These are phyloP conservation scores for Rhyacichthys aspro DNA, from an alignment of 2,797 vertebrate species.

Conservation along the genomic window DNA sequence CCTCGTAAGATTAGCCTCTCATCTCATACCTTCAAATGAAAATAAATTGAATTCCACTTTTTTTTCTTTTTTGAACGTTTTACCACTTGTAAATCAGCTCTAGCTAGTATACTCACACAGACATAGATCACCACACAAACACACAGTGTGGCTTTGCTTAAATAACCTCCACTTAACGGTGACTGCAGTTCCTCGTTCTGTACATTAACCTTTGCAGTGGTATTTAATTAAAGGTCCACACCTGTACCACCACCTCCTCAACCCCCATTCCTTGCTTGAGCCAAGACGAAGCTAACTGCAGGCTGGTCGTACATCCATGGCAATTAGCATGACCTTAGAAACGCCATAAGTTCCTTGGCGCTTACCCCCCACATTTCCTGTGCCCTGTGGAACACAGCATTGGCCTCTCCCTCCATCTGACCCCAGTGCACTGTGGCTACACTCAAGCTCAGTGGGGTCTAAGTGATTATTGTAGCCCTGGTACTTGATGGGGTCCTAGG, in stretches of 20 bases:
- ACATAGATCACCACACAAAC: conserved; percentile 4
- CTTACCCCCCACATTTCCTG: conserved; percentile 51
- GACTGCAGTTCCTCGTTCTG: conserved; percentile 68
- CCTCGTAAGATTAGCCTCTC: conserved; percentile 14
- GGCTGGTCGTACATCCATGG: conserved; percentile 64
- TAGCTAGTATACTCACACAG: conserved; percentile 6
- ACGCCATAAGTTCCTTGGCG: conserved; percentile 54
- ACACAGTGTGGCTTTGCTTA: conserved; percentile 56
- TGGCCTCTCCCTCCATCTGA: conserved; percentile 64
- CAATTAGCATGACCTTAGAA: conserved; percentile 88
- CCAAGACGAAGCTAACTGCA: conserved; percentile 59
- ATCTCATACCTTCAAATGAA: conserved; percentile 22
- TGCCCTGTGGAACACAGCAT: conserved; percentile 55
- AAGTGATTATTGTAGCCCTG: conserved; percentile 56
- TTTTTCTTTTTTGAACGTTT: conserved; percentile 18
- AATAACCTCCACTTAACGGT: conserved; percentile 61
- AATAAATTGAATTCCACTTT: conserved; percentile 33
- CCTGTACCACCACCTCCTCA: conserved; percentile 65
- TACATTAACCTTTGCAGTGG: conserved; percentile 83
- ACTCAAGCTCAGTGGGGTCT: conserved; percentile 61
- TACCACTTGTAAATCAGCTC: background rate
- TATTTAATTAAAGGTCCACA: conserved; percentile 87
- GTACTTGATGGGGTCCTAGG: conserved; percentile 39
- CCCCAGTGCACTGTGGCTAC: conserved; percentile 67
- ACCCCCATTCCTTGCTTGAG: conserved; percentile 48